phyloP scores from a whole-genome alignment of 2,113 vertebrate species.

The human region GRCh38 chr2:188233001-188233500 shows the following conservation, averaged over 20 bases:
- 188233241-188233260: background rate
- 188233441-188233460: background rate
- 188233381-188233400: background rate
- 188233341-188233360: background rate
- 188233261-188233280: background rate
- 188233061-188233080: background rate
- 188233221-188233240: background rate
- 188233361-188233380: background rate
- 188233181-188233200: background rate
- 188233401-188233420: too few species aligned
- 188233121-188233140: background rate
- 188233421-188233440: too few species aligned
- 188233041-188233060: background rate
- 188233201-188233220: background rate
- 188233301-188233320: background rate
- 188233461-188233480: background rate
- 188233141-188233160: background rate
- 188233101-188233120: background rate
- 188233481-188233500: background rate
- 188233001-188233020: background rate
- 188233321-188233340: background rate
- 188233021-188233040: background rate
- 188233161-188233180: background rate
- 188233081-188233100: background rate
- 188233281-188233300: background rate